These are phyloP conservation scores for Drosophila melanica DNA, from an alignment of 1,140 invertebrate genomes.

Conservation along the genomic window DNA sequence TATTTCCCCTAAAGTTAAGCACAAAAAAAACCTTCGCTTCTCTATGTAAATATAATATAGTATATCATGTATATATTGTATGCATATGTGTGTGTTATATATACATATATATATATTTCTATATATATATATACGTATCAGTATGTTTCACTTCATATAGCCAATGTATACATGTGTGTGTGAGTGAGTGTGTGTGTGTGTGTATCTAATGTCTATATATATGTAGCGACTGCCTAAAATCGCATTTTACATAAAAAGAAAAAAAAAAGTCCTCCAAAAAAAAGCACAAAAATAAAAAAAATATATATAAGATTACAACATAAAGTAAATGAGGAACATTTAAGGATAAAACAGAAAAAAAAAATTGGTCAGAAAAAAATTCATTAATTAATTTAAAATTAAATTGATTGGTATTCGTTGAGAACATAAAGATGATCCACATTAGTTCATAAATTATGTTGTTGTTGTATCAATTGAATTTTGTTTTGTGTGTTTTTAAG, in stretches of 20 bases:
- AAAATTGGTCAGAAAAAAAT: conserved; percentile 52
- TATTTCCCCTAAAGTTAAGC: conserved; percentile 52
- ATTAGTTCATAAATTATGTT: not conserved
- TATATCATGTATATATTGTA: conserved; percentile 18
- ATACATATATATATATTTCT: conserved; percentile 13
- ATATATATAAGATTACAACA: conserved; percentile 51
- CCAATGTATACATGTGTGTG: conserved; percentile 37
- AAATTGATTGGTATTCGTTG: conserved; percentile 41
- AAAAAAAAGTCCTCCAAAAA: conserved; percentile 61
- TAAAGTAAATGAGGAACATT: conserved; percentile 70
- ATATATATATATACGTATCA: conserved; percentile 16
- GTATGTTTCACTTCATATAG: conserved; percentile 41
- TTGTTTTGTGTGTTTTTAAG: not conserved
- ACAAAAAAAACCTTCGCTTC: conserved; percentile 53
- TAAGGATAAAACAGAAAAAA: conserved; percentile 38
- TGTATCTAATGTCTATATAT: conserved; percentile 39
- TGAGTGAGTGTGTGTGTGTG: conserved; percentile 41
- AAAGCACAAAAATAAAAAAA: conserved; percentile 63
- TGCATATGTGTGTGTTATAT: no score
- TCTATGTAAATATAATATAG: conserved; percentile 37
- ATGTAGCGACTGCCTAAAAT: not conserved
- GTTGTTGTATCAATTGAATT: conserved; percentile 31
- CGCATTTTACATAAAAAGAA: conserved; percentile 61
- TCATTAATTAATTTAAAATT: conserved; percentile 24
- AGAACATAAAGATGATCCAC: conserved; percentile 38